Evolutionary conservation across 37 sponge, comb jelly and placozoan genomes (phyloP).

Genomic region (Aplysina aerophoba): DNA sequence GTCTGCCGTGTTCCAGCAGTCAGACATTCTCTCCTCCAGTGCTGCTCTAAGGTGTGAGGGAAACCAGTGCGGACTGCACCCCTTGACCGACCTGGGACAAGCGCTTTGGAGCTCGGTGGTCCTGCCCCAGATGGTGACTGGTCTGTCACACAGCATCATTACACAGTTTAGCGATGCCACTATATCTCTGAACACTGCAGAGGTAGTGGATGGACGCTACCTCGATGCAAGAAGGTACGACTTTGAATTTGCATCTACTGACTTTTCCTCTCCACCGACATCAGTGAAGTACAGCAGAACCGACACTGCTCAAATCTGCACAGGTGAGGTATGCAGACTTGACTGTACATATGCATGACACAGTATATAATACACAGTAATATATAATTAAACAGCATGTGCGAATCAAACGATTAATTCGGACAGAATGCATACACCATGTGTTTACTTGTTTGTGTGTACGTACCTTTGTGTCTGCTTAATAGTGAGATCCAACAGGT

Average conservation of each 20-base stretch:
- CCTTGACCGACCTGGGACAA: neutral
- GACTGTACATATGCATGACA: no score
- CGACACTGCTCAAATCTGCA: neutral
- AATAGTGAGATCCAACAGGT: neutral
- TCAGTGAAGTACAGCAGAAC: neutral
- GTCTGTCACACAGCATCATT: neutral
- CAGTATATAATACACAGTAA: no score
- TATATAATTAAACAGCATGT: neutral
- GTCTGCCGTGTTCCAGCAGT: neutral
- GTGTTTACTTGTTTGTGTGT: neutral
- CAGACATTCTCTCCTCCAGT: neutral
- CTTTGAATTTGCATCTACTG: neutral
- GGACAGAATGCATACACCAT: neutral
- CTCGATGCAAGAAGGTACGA: conserved; percentile 6
- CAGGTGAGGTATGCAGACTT: no score
- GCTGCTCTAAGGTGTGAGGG: neutral
- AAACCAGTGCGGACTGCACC: neutral
- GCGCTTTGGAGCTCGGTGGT: neutral
- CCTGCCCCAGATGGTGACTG: no score
- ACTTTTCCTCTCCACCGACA: neutral
- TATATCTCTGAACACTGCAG: neutral
- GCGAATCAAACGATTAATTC: no score
- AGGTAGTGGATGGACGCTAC: neutral
- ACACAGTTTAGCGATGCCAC: neutral
- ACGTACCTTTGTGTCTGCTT: neutral